Conservation (phyloP, 2,113 vertebrate genomes). For the Pimephales promelas region DNA sequence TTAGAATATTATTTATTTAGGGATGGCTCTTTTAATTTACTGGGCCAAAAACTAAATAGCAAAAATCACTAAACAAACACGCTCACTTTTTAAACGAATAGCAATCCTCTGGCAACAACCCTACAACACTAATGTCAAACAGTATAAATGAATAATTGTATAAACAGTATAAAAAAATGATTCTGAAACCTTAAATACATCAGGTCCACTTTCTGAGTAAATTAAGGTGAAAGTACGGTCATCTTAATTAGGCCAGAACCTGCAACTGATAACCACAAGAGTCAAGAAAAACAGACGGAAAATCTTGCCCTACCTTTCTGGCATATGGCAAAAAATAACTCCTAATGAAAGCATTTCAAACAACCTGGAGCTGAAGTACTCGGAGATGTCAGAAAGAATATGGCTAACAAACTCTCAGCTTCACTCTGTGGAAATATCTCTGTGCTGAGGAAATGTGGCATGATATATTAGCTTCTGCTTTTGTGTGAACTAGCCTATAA, state of each 20-base stretch:
- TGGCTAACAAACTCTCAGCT: not conserved
- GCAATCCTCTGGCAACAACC: not conserved
- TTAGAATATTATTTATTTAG: not conserved
- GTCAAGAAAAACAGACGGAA: not conserved
- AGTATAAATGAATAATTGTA: too few species aligned
- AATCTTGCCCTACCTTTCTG: not conserved
- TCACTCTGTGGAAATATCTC: not conserved
- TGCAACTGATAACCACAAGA: not conserved
- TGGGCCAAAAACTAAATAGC: not conserved
- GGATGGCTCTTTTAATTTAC: not conserved
- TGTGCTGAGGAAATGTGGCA: not conserved
- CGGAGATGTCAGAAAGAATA: not conserved
- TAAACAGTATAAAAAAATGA: not conserved
- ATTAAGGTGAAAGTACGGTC: not conserved
- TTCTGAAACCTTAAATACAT: not conserved
- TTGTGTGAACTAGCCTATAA: not conserved
- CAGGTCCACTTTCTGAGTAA: not conserved
- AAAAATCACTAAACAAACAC: not conserved
- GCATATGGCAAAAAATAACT: slow-evolving; percentile 8
- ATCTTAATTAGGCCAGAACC: slow-evolving; percentile 19
- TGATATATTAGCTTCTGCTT: not conserved
- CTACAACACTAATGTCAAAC: not conserved
- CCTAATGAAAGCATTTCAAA: slow-evolving; percentile 10
- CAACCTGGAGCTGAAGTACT: not conserved
- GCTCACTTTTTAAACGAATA: not conserved